phyloP scores from a whole-genome alignment of 1,140 invertebrate genomes.

The Ladona fulva region DNA sequence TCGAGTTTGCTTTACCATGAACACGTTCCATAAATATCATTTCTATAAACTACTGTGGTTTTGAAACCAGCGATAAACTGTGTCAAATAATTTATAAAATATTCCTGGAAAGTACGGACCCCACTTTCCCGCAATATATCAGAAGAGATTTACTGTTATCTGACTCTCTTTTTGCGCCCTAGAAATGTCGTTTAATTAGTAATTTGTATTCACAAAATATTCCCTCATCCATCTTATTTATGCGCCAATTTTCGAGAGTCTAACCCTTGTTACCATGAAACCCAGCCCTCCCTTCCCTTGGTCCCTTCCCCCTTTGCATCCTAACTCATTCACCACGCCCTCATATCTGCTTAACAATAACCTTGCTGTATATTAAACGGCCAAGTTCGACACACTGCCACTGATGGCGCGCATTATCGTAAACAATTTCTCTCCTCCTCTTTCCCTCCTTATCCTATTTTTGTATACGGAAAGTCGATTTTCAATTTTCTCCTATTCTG shows the following conservation, averaged over 20 bases:
- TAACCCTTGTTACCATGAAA: background rate
- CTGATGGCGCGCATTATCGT: background rate
- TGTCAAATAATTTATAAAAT: no score
- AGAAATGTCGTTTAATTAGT: background rate
- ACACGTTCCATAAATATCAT: no score
- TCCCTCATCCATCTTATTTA: background rate
- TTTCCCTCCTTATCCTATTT: background rate
- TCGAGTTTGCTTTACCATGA: no score
- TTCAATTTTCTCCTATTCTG: background rate
- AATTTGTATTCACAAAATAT: conserved; percentile 9
- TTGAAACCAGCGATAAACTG: no score
- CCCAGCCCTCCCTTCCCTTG: background rate
- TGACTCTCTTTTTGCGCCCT: background rate
- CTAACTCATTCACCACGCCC: background rate
- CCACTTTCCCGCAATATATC: no score
- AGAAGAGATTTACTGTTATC: background rate
- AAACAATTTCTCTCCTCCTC: background rate
- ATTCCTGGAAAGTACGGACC: no score
- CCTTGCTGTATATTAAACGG: conserved; percentile 4
- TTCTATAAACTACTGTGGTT: no score
- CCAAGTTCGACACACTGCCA: background rate
- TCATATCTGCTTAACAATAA: conserved; percentile 6
- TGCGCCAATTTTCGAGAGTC: background rate
- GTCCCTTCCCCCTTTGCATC: background rate
- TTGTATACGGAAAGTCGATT: background rate